Percentiles rank a stretch among this genome's conserved stretches.
phyloP scores from a whole-genome alignment of 2,888 invertebrate species.

The Xestia c-nigrum region DNA sequence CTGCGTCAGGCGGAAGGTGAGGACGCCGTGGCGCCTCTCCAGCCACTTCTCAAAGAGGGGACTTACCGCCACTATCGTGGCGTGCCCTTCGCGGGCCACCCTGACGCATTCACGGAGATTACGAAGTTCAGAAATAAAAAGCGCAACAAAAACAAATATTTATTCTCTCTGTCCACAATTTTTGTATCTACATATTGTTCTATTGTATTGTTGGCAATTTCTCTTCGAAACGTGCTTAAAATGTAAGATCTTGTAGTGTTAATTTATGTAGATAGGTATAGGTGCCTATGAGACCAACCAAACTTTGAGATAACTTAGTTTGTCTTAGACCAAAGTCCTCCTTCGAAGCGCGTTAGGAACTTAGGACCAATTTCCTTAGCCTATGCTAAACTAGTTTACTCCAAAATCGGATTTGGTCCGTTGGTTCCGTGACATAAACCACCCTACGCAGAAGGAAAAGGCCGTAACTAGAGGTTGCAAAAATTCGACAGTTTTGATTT shows the following conservation, averaged over 20 bases:
- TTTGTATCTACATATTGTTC: neutral
- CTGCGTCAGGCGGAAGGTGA: too few species aligned
- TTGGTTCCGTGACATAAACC: neutral
- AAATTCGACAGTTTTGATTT: too few species aligned
- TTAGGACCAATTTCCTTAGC: slow-evolving; percentile 16
- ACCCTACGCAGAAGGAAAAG: neutral
- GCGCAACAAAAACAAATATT: neutral
- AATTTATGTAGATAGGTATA: neutral
- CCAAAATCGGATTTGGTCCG: too few species aligned
- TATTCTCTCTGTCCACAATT: neutral
- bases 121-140: neutral
- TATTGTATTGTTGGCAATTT: neutral
- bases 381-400: neutral
- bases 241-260: neutral
- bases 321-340: slow-evolving; percentile 1
- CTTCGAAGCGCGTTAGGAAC: slow-evolving; percentile 4
- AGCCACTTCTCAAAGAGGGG: too few species aligned
- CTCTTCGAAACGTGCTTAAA: neutral
- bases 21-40: too few species aligned
- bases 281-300: neutral
- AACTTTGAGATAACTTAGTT: slow-evolving; percentile 28
- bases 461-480: too few species aligned
- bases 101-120: too few species aligned
- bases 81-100: too few species aligned
- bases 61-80: too few species aligned